A percentile compares a stretch with the other conserved stretches of the same genome.
phyloP scores from a whole-genome alignment of 2,888 invertebrate genomes.

The Agrotis exclamationis region DNA sequence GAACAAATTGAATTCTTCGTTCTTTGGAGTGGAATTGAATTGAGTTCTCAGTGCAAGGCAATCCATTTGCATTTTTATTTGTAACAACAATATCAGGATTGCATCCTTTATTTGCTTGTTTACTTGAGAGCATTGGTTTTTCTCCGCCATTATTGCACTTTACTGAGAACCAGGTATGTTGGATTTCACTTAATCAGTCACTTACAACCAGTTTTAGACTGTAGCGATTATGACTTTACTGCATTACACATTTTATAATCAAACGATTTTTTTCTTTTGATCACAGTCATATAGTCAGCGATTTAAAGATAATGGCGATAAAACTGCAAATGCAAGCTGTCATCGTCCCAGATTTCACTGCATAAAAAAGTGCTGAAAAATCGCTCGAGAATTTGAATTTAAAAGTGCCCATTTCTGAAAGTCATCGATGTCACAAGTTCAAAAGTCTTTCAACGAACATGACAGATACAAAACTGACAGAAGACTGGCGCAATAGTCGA shows the following conservation, averaged over 20 bases:
- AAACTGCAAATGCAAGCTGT: too few species aligned
- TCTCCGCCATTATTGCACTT: not conserved
- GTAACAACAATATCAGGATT: conserved; percentile 10
- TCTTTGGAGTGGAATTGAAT: conserved; percentile 40
- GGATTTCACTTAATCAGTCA: not conserved
- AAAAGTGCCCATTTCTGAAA: too few species aligned
- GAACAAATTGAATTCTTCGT: conserved; percentile 33
- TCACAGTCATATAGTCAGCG: too few species aligned
- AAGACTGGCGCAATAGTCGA: too few species aligned
- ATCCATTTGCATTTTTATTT: conserved; percentile 48
- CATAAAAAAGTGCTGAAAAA: too few species aligned
- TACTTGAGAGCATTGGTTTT: conserved; percentile 8
- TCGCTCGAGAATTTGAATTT: too few species aligned
- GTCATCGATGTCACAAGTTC: too few species aligned
- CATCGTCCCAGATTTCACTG: too few species aligned
- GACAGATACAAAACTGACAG: too few species aligned
- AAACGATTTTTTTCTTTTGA: not conserved
- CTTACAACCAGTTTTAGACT: too few species aligned
- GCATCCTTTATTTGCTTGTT: conserved; percentile 9
- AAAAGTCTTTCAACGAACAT: too few species aligned
- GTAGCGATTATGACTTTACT: not conserved
- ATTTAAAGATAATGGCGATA: too few species aligned
- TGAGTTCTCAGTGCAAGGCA: conserved; percentile 29
- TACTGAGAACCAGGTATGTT: not conserved
- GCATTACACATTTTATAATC: not conserved